Evolutionary conservation across 2,888 invertebrate species (phyloP).

Genomic region (Doris montereyensis): DNA sequence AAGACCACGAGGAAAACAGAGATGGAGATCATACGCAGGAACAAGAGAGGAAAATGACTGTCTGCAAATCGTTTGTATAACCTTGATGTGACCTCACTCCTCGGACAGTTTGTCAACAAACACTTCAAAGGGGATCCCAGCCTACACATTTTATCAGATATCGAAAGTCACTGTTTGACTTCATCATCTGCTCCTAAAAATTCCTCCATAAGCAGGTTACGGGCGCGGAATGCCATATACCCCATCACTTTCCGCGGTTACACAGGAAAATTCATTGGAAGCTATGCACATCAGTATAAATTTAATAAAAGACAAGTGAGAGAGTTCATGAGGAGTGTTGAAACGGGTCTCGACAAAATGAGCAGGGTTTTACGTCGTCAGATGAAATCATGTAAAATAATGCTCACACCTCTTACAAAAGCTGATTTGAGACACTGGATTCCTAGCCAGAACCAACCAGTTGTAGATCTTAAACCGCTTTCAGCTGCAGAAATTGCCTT

Average conservation of each 20-base stretch:
- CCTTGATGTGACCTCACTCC: slow-evolving; percentile 60
- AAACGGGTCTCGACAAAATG: slow-evolving; percentile 56
- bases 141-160: slow-evolving; percentile 52
- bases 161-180: slow-evolving; percentile 51
- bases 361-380: slow-evolving; percentile 51
- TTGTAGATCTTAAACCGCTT: slow-evolving; percentile 38
- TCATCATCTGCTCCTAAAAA: slow-evolving; percentile 64
- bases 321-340: slow-evolving; percentile 54
- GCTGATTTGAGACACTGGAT: slow-evolving; percentile 54
- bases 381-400: slow-evolving; percentile 54
- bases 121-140: slow-evolving; percentile 57
- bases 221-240: slow-evolving; percentile 54
- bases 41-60: not conserved
- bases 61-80: slow-evolving; percentile 46
- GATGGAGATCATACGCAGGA: slow-evolving; percentile 31
- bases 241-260: slow-evolving; percentile 56
- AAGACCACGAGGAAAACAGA: slow-evolving; percentile 47
- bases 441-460: slow-evolving; percentile 33
- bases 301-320: slow-evolving; percentile 54
- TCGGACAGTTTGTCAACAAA: slow-evolving; percentile 62
- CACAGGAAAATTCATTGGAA: slow-evolving; percentile 44
- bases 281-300: slow-evolving; percentile 56
- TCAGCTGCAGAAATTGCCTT: slow-evolving; percentile 32
- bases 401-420: slow-evolving; percentile 48
- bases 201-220: slow-evolving; percentile 54